Evolutionary conservation across 2,113 vertebrate genomes (phyloP).

Genomic region (Callipepla squamata): DNA sequence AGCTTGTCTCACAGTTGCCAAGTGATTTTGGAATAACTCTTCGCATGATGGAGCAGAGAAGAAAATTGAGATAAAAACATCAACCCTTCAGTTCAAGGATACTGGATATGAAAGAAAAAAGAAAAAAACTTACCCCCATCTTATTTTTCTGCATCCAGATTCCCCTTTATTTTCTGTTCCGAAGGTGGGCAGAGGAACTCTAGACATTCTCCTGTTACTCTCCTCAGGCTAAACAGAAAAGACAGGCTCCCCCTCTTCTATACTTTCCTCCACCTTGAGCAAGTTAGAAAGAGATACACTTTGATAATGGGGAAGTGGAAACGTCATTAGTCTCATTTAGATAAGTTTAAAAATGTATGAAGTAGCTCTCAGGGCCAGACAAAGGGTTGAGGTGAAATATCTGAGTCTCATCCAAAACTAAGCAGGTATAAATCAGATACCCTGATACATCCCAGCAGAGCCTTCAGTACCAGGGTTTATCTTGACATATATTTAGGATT

Average conservation of each 20-base stretch:
- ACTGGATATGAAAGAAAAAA: conserved; percentile 23
- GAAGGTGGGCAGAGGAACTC: neutral
- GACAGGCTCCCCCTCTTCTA: neutral
- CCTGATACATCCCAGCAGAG: neutral
- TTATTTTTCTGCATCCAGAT: conserved; percentile 27
- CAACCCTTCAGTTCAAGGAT: conserved; percentile 56
- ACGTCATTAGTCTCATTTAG: conserved; percentile 14
- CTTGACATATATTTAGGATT: neutral
- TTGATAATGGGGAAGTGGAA: neutral
- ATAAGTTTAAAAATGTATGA: conserved; percentile 31
- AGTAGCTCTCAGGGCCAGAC: neutral
- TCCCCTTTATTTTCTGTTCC: conserved; percentile 25
- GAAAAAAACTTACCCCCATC: conserved; percentile 1
- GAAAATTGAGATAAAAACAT: conserved; percentile 68
- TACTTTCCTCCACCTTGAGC: neutral
- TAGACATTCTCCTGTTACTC: neutral
- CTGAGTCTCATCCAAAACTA: conserved; percentile 15
- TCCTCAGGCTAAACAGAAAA: neutral
- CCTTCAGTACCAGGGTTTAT: neutral
- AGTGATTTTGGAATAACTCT: conserved; percentile 78
- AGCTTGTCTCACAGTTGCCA: conserved; percentile 78
- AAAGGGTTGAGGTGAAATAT: conserved; percentile 24
- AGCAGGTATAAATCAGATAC: neutral
- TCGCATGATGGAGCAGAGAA: conserved; percentile 63
- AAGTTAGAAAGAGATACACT: neutral